phyloP scores from a whole-genome alignment of 2,888 invertebrate genomes.

The Neria commutata region DNA sequence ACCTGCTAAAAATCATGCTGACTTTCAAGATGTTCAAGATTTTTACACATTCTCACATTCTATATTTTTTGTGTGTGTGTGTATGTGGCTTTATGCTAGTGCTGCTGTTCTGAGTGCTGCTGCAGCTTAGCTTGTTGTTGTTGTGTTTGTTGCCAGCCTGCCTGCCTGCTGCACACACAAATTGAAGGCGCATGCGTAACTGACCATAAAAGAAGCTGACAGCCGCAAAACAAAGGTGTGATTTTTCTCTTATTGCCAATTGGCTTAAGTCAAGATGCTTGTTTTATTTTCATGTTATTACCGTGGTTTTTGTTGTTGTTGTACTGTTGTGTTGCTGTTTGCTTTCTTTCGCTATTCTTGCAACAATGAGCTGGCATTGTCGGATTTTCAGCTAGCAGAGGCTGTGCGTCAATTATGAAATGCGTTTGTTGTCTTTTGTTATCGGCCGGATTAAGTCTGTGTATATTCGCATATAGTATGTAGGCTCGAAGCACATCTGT shows the following conservation, averaged over 20 bases:
- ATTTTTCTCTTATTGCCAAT: constrained; percentile 48
- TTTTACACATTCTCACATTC: constrained; percentile 35
- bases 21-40: constrained; percentile 33
- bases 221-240: constrained; percentile 43
- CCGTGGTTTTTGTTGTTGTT: neutral
- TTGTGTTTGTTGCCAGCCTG: neutral
- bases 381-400: neutral
- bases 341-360: neutral
- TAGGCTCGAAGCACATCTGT: constrained; percentile 19
- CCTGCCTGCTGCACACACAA: constrained; percentile 19
- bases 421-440: constrained; percentile 9
- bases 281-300: constrained; percentile 28
- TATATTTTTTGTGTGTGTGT: neutral
- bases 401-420: constrained; percentile 6
- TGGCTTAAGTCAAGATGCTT: constrained; percentile 51
- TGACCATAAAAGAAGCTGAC: constrained; percentile 15
- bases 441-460: constrained; percentile 12
- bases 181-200: constrained; percentile 43
- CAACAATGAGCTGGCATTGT: neutral
- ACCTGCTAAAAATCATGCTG: constrained; percentile 41
- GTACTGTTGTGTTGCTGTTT: neutral
- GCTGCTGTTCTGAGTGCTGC: constrained; percentile 1
- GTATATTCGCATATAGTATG: too few relatives aligned
- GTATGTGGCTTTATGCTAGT: constrained; percentile 5
- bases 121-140: constrained; percentile 5